Percentiles rank a stretch among this genome's conserved stretches.
These are phyloP conservation scores for Poeciliopsis infans DNA, from an alignment of 2,797 vertebrate species.

Conservation along the genomic window DNA sequence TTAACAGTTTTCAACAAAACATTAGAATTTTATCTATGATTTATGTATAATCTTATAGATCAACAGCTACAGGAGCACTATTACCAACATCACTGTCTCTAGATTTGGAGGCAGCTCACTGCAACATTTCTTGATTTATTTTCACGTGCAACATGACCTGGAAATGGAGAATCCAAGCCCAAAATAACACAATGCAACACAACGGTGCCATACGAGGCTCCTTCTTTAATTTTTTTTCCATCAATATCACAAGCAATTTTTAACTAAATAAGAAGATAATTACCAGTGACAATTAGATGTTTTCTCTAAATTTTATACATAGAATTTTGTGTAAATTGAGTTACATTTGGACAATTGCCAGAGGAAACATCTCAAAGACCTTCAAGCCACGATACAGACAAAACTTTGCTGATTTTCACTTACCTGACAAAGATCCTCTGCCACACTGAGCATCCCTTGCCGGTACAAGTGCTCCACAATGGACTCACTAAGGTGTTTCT, in stretches of 20 bases:
- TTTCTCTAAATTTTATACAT: neutral
- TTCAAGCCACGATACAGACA: neutral
- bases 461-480: slow-evolving; percentile 91
- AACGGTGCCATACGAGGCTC: neutral
- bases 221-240: neutral
- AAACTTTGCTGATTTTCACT: neutral
- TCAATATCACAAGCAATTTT: neutral
- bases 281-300: neutral
- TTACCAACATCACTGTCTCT: neutral
- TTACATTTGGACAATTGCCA: neutral
- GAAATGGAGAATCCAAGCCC: neutral
- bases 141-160: neutral
- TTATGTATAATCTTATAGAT: neutral
- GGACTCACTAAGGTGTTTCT: slow-evolving; percentile 89
- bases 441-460: slow-evolving; percentile 91
- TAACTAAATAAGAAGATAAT: neutral
- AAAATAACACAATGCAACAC: neutral
- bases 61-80: too few relatives aligned
- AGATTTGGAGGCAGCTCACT: neutral
- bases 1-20: neutral
- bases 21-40: neutral
- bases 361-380: neutral
- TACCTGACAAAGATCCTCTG: slow-evolving; percentile 92
- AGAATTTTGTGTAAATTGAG: neutral
- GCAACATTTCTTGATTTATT: neutral